phyloP scores from a whole-genome alignment of 2,113 vertebrate genomes.

The Mormoops blainvillei region DNA sequence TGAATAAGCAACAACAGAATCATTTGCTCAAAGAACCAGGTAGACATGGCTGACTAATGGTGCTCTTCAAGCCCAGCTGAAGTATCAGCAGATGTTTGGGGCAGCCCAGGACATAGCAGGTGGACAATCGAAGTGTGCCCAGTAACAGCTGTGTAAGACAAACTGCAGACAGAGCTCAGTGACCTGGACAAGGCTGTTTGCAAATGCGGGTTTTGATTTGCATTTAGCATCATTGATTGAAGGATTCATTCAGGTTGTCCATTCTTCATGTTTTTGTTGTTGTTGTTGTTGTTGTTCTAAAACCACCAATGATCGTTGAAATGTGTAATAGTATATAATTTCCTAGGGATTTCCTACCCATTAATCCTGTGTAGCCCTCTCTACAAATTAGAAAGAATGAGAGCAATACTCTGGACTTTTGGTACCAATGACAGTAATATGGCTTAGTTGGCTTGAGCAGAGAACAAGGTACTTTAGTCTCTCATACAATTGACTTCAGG shows the following conservation, averaged over 20 bases:
- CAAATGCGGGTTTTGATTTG: background rate
- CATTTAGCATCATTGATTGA: background rate
- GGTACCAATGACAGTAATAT: no score
- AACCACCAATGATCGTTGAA: background rate
- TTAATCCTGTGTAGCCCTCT: background rate
- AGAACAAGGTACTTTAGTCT: background rate
- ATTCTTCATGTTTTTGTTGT: background rate
- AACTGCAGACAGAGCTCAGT: background rate
- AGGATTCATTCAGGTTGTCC: background rate
- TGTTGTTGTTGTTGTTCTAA: no score
- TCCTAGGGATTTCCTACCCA: background rate
- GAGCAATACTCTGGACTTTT: no score
- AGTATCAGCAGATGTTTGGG: background rate
- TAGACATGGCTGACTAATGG: fast-evolving
- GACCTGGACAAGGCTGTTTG: background rate
- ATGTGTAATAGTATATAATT: background rate
- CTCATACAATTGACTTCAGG: background rate
- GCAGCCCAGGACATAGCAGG: background rate
- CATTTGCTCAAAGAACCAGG: background rate
- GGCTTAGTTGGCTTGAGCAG: background rate
- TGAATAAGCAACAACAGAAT: background rate
- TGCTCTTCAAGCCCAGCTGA: fast-evolving
- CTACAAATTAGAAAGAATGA: background rate
- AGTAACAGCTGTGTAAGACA: background rate
- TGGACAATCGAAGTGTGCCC: fast-evolving